These are phyloP conservation scores for Mirza zaza DNA, from an alignment of 2,113 vertebrate genomes.

Conservation along the genomic window DNA sequence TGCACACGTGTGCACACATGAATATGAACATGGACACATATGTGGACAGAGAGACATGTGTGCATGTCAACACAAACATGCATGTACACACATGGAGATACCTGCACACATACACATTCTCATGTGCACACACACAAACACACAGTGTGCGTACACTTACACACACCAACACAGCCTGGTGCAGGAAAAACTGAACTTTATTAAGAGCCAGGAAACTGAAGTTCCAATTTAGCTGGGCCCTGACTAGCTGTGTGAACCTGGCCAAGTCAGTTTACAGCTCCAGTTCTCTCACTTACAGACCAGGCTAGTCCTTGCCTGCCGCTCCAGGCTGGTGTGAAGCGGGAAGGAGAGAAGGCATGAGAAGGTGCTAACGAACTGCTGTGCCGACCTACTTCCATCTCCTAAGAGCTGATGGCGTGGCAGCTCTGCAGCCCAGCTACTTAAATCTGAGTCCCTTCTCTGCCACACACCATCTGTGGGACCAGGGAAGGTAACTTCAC, in stretches of 20 bases:
- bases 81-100: background rate
- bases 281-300: background rate
- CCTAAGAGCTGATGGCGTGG: fast-evolving
- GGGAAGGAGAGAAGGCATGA: background rate
- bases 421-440: background rate
- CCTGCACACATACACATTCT: too few relatives aligned
- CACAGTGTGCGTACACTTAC: background rate
- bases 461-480: background rate
- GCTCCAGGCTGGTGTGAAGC: background rate
- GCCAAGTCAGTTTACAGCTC: background rate
- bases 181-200: background rate
- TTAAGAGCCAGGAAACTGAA: background rate
- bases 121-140: background rate
- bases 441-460: background rate
- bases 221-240: background rate
- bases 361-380: background rate
- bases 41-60: too few relatives aligned
- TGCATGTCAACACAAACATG: background rate
- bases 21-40: too few relatives aligned
- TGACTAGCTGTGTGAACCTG: background rate
- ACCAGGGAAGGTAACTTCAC: background rate
- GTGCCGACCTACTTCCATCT: background rate
- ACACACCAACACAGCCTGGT: background rate
- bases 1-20: background rate
- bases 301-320: background rate